Conservation (phyloP, 2,888 invertebrate genomes). For the Chrysodeixis includens region DNA sequence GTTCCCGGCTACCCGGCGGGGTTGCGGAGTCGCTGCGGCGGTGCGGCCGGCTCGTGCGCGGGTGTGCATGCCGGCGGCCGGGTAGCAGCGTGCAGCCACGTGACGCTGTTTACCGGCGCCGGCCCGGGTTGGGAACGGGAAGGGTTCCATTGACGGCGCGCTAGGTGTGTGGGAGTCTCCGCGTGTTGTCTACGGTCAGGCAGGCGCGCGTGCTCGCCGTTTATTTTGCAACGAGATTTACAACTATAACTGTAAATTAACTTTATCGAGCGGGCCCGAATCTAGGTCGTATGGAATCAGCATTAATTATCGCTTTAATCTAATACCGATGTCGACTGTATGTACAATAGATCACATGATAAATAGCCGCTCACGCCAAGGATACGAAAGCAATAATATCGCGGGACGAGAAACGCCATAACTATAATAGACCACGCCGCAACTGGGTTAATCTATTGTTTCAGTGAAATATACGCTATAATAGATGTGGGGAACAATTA, state of each 20-base stretch:
- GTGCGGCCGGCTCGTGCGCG: slow-evolving; percentile 50
- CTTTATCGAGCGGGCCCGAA: slow-evolving; percentile 86
- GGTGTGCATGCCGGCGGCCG: slow-evolving; percentile 59
- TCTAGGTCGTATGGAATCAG: slow-evolving; percentile 89
- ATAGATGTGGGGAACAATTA: slow-evolving; percentile 84
- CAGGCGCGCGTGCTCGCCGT: slow-evolving; percentile 80
- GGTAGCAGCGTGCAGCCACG: slow-evolving; percentile 72
- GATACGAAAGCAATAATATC: slow-evolving; percentile 82
- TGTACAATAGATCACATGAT: slow-evolving; percentile 89
- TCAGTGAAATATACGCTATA: slow-evolving; percentile 76
- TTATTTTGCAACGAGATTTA: slow-evolving; percentile 89
- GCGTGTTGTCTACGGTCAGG: slow-evolving; percentile 86
- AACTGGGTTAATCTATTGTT: slow-evolving; percentile 86
- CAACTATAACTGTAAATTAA: slow-evolving; percentile 89
- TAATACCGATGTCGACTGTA: slow-evolving; percentile 85
- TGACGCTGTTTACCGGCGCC: slow-evolving; percentile 70
- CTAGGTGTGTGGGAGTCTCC: slow-evolving; percentile 81
- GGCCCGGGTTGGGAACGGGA: slow-evolving; percentile 47
- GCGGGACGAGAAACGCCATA: slow-evolving; percentile 72
- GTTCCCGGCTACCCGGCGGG: slow-evolving; percentile 66
- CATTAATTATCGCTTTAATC: slow-evolving; percentile 89
- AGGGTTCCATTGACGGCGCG: slow-evolving; percentile 76
- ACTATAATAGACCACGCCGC: slow-evolving; percentile 70
- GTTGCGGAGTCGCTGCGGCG: slow-evolving; percentile 53
- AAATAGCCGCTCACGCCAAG: slow-evolving; percentile 86